These are phyloP conservation scores for Noctua janthina DNA, from an alignment of 2,888 invertebrate species.

Conservation along the genomic window DNA sequence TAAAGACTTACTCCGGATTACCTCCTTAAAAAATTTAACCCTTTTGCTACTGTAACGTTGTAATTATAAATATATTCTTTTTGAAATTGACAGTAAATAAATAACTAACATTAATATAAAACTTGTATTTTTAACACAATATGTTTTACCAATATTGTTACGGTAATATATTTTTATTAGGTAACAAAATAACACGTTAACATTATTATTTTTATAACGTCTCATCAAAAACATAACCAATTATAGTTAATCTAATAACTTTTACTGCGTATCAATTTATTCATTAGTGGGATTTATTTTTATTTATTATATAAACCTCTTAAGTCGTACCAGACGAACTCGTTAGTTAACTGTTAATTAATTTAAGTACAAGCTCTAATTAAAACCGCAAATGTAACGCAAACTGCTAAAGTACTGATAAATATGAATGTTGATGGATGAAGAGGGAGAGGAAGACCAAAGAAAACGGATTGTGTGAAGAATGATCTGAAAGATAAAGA, in stretches of 20 bases:
- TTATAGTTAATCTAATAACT: not conserved
- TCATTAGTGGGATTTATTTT: constrained; percentile 10
- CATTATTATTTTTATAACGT: not conserved
- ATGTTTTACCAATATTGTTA: not conserved
- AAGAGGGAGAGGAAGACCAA: not conserved
- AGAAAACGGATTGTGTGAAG: not conserved
- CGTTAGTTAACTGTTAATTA: constrained; percentile 27
- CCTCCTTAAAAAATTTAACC: no score
- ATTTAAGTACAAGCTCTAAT: constrained; percentile 8
- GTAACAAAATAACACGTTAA: constrained; percentile 3
- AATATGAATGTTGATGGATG: not conserved
- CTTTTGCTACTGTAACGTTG: not conserved
- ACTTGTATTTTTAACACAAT: not conserved
- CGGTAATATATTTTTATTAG: constrained; percentile 8
- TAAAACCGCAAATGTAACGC: not conserved
- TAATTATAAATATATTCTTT: not conserved
- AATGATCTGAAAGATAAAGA: not conserved
- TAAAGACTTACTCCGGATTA: no score
- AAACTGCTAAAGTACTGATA: not conserved
- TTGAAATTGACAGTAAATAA: not conserved
- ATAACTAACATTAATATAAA: not conserved
- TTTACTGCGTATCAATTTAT: constrained; percentile 11
- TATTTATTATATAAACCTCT: not conserved
- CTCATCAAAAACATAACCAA: constrained; percentile 22
- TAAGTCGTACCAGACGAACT: constrained; percentile 1